These are phyloP conservation scores for Austrofundulus limnaeus DNA, from an alignment of 2,113 vertebrate species.

Conservation along the genomic window DNA sequence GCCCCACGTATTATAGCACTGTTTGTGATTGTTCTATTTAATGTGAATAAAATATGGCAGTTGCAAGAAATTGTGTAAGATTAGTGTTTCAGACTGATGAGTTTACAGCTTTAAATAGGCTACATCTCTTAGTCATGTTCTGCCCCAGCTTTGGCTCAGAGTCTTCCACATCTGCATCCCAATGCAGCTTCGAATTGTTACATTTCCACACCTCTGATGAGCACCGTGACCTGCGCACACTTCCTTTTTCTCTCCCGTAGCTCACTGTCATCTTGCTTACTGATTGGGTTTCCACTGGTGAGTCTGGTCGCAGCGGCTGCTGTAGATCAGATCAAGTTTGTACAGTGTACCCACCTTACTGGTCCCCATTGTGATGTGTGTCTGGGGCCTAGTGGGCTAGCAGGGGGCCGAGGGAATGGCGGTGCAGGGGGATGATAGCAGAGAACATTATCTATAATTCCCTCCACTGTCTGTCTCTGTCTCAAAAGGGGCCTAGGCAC, in stretches of 20 bases:
- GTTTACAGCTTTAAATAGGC: background rate
- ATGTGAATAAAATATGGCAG: background rate
- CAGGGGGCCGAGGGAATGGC: background rate
- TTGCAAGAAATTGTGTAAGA: too few relatives aligned
- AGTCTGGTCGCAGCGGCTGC: conserved; percentile 55
- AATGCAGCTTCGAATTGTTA: background rate
- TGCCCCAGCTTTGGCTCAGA: background rate
- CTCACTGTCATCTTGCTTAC: conserved; percentile 23
- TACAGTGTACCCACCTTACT: conserved; percentile 54
- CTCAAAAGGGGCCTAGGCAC: conserved; percentile 64
- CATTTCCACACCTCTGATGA: conserved; percentile 7
- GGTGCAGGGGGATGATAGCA: background rate
- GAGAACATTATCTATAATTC: conserved; percentile 79
- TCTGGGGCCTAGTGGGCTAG: conserved; percentile 51
- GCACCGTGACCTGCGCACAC: background rate
- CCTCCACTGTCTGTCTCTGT: conserved; percentile 53
- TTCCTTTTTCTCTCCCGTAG: conserved; percentile 13
- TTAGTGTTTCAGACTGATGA: background rate
- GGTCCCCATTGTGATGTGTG: conserved; percentile 59
- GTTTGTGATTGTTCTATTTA: background rate
- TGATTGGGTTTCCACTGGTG: conserved; percentile 57
- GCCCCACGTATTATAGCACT: background rate
- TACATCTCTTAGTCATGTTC: background rate
- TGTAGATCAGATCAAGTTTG: conserved; percentile 53
- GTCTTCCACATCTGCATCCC: background rate